Evolutionary conservation across 2,797 vertebrate species (phyloP), one percentile per base, ranked within the genome.

Genomic region (Scarus forsteni): DNA sequence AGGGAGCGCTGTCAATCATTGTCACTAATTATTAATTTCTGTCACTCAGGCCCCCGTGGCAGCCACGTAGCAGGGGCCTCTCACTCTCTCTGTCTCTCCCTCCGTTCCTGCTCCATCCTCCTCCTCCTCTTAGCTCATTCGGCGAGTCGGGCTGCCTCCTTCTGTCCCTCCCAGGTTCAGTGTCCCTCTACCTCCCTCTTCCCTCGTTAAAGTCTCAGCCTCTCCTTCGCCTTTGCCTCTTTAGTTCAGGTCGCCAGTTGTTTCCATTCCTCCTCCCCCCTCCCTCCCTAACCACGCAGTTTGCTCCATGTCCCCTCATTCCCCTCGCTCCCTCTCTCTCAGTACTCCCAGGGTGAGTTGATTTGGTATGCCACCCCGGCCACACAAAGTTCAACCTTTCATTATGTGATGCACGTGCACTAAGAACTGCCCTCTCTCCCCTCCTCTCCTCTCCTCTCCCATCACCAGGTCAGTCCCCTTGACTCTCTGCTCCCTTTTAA

Each of bases 11-110:
- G 98, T 97, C 98, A 99, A 97, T 99, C 98, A 99, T 96, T 98
- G 97, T 99, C 97, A 98, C 97, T 98, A 97, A 98, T 98, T 98
- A 99, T 99, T 99, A 99, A 97, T 97, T 97, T 97, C 97, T 99
- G 97, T 98, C 98, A 99, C 97, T 99, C 97, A 98, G 94, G 93
- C 95, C 97, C 95, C 96, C 90, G 79, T 96, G 95, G 96, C 96
- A 94, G 96, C 95, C 88, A 88, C 86, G 65, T 82, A 85, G 82
- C 46, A 36, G 79, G 82, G 82, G 84, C 89, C 90, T 88, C 90
- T 85, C 77, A n/a, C 81, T 80, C 87, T 70, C 84, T 68, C 81
- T 38, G 10, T 69, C 86, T 82, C 78, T 70, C 67, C 50, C 83
- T 80, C 70, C 64, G 71, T 43, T 63, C 67, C 75, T 65, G 75